phyloP scores from a whole-genome alignment of 2,797 vertebrate species.

The Scarus forsteni region DNA sequence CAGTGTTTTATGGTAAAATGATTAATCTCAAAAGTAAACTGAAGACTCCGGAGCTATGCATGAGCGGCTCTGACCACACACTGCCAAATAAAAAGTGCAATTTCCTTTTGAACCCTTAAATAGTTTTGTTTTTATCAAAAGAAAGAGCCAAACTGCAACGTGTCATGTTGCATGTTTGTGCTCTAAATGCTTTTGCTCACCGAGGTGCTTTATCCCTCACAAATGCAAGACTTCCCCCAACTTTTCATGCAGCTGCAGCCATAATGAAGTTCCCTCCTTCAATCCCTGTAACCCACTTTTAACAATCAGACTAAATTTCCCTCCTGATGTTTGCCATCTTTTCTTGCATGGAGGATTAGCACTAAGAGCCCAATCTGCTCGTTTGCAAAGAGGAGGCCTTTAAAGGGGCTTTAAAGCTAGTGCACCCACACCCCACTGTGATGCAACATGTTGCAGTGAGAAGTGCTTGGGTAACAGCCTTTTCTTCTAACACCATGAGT shows the following conservation, averaged over 20 bases:
- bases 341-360: conserved; percentile 75
- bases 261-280: conserved; percentile 62
- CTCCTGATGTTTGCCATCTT: conserved; percentile 76
- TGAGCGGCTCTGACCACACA: not conserved
- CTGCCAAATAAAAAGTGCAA: not conserved
- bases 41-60: not conserved
- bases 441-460: conserved; percentile 81
- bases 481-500: conserved; percentile 75
- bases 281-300: conserved; percentile 73
- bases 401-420: conserved; percentile 73
- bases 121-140: conserved; percentile 5
- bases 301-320: conserved; percentile 75
- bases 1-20: too few species aligned
- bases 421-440: conserved; percentile 77
- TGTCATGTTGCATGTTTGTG: not conserved
- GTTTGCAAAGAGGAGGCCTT: conserved; percentile 75
- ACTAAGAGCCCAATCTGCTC: conserved; percentile 74
- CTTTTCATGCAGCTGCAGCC: conserved; percentile 55
- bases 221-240: conserved; percentile 18
- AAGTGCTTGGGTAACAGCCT: conserved; percentile 75
- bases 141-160: conserved; percentile 1
- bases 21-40: too few species aligned
- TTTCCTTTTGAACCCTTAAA: conserved; percentile 1
- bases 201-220: not conserved
- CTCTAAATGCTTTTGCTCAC: conserved; percentile 16